These are phyloP conservation scores for Pristionchus arcanus DNA, from an alignment of 2,888 invertebrate genomes.

Conservation along the genomic window DNA sequence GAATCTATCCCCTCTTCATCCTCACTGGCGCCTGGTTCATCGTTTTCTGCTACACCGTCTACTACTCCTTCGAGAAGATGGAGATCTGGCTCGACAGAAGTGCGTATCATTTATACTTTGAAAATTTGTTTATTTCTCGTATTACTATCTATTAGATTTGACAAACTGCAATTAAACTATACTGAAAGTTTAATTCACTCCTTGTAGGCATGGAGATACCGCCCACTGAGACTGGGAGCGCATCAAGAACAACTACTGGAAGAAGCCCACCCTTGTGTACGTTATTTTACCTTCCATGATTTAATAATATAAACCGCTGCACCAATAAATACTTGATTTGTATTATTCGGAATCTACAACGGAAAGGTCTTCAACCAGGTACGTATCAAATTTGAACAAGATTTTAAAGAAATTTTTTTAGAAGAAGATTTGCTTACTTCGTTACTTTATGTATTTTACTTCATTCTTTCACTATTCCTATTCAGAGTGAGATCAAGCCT, in stretches of 20 bases:
- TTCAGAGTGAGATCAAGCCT: constrained; percentile 84
- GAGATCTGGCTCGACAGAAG: constrained; percentile 78
- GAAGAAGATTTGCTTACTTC: too few relatives aligned
- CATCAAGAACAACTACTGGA: constrained; percentile 75
- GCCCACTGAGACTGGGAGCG: constrained; percentile 78
- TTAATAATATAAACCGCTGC: not conserved
- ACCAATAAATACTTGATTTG: not conserved
- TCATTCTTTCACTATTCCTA: not conserved
- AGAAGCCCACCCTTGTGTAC: constrained; percentile 70
- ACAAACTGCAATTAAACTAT: not conserved
- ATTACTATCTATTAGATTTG: too few relatives aligned
- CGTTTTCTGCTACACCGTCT: constrained; percentile 71
- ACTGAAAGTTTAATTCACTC: not conserved
- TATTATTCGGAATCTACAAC: constrained; percentile 85
- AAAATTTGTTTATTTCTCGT: constrained; percentile 4
- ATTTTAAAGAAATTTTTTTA: too few relatives aligned
- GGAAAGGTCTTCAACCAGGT: constrained; percentile 92
- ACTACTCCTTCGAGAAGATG: constrained; percentile 72
- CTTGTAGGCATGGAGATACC: constrained; percentile 65
- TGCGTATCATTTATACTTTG: too few relatives aligned
- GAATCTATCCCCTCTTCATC: constrained; percentile 73
- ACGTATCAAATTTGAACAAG: not conserved
- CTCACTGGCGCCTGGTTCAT: constrained; percentile 70
- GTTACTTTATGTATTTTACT: not conserved
- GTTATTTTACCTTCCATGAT: not conserved